Percentiles rank a stretch among this genome's conserved stretches.
These are phyloP conservation scores for Mustelus asterias DNA, from an alignment of 2,113 vertebrate species.

Conservation along the genomic window DNA sequence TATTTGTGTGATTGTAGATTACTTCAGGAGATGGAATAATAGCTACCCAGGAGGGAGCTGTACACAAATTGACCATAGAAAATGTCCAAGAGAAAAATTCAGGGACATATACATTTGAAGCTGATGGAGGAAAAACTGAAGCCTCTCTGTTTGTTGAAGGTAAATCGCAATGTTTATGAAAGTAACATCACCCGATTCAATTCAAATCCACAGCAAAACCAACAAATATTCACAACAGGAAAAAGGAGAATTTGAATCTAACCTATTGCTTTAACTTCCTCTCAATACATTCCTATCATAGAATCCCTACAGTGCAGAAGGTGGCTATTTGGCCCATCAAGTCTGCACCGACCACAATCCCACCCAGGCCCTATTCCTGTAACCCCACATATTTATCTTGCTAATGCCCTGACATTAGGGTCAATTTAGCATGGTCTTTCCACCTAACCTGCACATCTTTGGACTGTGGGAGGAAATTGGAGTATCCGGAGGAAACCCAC, in stretches of 20 bases:
- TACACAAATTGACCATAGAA: constrained; percentile 61
- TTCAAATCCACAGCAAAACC: neutral
- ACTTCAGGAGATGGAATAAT: constrained; percentile 55
- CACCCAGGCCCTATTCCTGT: too few relatives aligned
- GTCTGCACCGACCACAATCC: too few relatives aligned
- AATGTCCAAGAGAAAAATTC: constrained; percentile 60
- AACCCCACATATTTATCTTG: too few relatives aligned
- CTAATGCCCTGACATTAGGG: too few relatives aligned
- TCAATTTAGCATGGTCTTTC: too few relatives aligned
- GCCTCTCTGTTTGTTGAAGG: constrained; percentile 57
- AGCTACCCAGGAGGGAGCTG: constrained; percentile 60
- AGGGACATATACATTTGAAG: constrained; percentile 72
- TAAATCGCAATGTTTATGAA: constrained; percentile 43
- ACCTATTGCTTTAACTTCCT: neutral
- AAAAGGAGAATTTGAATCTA: neutral
- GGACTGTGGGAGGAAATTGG: too few relatives aligned
- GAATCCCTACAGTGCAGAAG: too few relatives aligned
- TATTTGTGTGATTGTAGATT: constrained; percentile 53
- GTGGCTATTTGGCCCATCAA: too few relatives aligned
- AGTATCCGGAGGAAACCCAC: too few relatives aligned
- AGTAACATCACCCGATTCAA: neutral
- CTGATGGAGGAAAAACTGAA: constrained; percentile 62
- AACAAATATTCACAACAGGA: neutral
- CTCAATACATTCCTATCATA: too few relatives aligned
- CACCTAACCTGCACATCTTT: too few relatives aligned